Conservation (phyloP, 2,113 vertebrate species). For the Rallus limicola region DNA sequence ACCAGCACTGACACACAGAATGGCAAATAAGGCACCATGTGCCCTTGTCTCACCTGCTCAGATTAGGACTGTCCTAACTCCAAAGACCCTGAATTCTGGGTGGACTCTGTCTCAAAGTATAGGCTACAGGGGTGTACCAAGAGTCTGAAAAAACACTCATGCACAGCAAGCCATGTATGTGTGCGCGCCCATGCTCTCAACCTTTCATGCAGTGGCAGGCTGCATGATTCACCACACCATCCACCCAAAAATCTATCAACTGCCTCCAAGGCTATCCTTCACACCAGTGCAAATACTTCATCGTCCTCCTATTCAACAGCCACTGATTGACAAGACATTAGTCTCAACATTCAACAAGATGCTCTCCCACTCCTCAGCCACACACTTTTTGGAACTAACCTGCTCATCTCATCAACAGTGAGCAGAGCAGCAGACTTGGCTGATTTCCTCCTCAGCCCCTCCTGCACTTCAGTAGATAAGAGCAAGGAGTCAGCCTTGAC, state of each 20-base stretch:
- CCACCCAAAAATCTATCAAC: not conserved
- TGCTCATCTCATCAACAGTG: not conserved
- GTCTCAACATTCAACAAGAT: not conserved
- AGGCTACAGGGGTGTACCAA: not conserved
- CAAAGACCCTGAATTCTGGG: not conserved
- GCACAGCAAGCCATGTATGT: accelerated
- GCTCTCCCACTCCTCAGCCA: not conserved
- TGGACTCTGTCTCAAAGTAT: not conserved
- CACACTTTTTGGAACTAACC: not conserved
- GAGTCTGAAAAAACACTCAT: accelerated
- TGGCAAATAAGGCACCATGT: not conserved
- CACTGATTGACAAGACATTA: accelerated
- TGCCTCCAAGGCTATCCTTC: not conserved
- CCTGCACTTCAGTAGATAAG: not conserved
- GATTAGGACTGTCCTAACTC: not conserved
- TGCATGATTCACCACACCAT: accelerated
- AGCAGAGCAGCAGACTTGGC: not conserved
- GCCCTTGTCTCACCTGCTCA: not conserved
- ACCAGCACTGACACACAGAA: not conserved
- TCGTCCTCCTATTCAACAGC: not conserved
- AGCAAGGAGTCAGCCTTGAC: not conserved
- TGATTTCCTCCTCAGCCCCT: not conserved
- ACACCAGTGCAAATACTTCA: accelerated
- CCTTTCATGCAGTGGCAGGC: not conserved
- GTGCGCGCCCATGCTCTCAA: not conserved